Conservation (phyloP, 2,888 invertebrate genomes). For the Antheraea yamamai region DNA sequence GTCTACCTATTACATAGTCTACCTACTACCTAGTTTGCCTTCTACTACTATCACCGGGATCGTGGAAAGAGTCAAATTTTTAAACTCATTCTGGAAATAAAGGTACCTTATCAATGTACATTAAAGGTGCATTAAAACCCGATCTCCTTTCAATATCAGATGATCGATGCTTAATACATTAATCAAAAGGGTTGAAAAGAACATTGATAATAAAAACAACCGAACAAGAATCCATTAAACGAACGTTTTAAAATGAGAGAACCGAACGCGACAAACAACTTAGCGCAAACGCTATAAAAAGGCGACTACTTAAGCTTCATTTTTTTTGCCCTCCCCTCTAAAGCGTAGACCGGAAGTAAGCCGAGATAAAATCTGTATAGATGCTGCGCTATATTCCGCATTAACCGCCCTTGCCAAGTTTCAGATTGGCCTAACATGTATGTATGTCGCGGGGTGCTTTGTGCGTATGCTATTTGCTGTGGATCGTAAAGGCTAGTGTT, state of each 20-base stretch:
- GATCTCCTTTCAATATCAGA: neutral
- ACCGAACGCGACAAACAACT: constrained; percentile 2
- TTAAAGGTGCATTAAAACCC: neutral
- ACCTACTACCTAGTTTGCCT: too few species aligned
- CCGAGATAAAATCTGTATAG: constrained; percentile 16
- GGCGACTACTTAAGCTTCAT: neutral
- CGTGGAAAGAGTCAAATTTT: neutral
- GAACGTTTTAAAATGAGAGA: neutral
- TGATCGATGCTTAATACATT: neutral
- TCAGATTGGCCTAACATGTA: constrained; percentile 10
- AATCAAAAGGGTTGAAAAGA: neutral
- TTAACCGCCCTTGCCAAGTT: constrained; percentile 16
- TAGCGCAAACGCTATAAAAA: neutral
- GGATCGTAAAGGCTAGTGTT: constrained; percentile 9
- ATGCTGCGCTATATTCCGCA: constrained; percentile 13
- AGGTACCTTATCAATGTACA: neutral
- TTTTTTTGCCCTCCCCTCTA: neutral
- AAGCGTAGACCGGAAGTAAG: constrained; percentile 11
- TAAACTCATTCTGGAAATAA: neutral
- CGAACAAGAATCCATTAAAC: neutral
- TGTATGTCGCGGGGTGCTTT: constrained; percentile 10
- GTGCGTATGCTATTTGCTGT: constrained; percentile 14
- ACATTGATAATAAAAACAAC: neutral
- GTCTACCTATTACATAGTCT: too few species aligned
- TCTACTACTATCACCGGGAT: too few species aligned